Evolutionary conservation across 2,888 invertebrate genomes (phyloP), one percentile per base, ranked within the genome.

Genomic region (Acleris literana): DNA sequence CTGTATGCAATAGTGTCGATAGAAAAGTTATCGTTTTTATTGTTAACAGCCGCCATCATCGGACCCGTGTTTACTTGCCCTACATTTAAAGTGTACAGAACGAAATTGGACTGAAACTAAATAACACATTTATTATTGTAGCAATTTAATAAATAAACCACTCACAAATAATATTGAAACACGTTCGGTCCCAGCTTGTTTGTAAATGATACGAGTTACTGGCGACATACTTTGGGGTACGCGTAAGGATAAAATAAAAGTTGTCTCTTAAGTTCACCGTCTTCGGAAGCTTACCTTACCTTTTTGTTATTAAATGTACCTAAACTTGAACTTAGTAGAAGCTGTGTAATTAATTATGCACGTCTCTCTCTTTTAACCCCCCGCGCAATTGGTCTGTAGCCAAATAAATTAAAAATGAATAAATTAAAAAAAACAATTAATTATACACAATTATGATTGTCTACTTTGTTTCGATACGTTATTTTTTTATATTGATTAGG

Each of bases 101-200:
- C 43, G 54, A 59, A 25, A 54, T 59, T 54, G 54, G 49, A 7
- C 20, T 39, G 43, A 55, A 49, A 18, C 33, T 16, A 59, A 64
- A 60, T 64, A 64, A 43, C 49, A 49, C 48, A 60, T 43, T 55
- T 64, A 48, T 60, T 64, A 60, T 60, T 64, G 7, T 20, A 44
- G 18, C n/a, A 43, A 55, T 54, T 48, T 43, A 59, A 48, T 64
- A 64, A 59, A 60, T 43, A 64, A 25, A 29, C 51, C 39, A 18
- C 7, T 39, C n/a, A 5, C 17, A 1, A 18, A 59, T 39, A 43
- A 25, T n/a, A 43, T 39, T 25, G 43, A 43, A 51, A 17, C 46
- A 46, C 46, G 25, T 57, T 9, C 33, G 33, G 33, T 9, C 33
- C 49, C 44, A 46, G 53, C n/a, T 5, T 44, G 56, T 58, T 5